phyloP scores from a whole-genome alignment of 1,140 invertebrate genomes.

The Orchesella cincta region DNA sequence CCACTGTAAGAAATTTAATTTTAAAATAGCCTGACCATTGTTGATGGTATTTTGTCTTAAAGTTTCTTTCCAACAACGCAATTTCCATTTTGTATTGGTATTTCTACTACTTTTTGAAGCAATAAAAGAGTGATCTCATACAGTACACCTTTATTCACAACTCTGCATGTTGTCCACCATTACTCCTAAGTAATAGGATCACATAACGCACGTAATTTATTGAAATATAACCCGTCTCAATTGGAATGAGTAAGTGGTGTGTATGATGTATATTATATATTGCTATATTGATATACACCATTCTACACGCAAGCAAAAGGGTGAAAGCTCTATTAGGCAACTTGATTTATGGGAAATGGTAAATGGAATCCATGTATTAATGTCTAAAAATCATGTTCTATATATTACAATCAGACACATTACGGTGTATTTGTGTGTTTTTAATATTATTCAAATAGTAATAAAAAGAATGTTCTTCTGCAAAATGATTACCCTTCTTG shows the following conservation, averaged over 20 bases:
- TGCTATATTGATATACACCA: neutral
- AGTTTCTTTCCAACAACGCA: no score
- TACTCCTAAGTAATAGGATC: neutral
- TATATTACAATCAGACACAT: neutral
- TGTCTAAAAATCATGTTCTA: neutral
- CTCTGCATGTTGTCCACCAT: slow-evolving; percentile 3
- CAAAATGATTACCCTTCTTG: no score
- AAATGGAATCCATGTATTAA: neutral
- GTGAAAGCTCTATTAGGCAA: neutral
- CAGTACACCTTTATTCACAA: no score
- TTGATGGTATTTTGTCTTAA: no score
- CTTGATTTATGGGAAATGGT: slow-evolving; percentile 16
- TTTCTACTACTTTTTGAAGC: no score
- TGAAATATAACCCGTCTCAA: no score
- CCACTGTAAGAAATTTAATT: no score
- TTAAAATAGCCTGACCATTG: no score
- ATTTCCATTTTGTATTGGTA: no score
- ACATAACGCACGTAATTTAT: neutral
- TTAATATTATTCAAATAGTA: no score
- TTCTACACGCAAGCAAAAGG: neutral
- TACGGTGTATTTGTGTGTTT: neutral
- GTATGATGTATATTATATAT: neutral
- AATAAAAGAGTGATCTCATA: no score
- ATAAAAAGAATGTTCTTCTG: no score
- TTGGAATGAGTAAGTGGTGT: neutral